Evolutionary conservation across 1,140 invertebrate genomes (phyloP).

Genomic region (Brachionus rubens): DNA sequence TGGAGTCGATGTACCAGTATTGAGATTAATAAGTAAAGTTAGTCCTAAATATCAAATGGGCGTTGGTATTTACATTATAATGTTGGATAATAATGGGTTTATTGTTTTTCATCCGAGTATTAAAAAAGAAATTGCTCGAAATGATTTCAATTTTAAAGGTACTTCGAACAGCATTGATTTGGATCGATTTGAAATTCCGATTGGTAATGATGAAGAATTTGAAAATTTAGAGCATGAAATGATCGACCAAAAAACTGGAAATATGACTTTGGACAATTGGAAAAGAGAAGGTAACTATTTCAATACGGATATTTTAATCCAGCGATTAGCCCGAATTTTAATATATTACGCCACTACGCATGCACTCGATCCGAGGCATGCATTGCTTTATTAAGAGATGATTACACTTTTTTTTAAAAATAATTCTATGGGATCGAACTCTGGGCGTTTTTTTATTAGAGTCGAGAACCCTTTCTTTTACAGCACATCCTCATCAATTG

Average conservation of each 20-base stretch:
- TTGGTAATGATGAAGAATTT: slow-evolving; percentile 33
- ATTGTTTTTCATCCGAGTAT: slow-evolving; percentile 46
- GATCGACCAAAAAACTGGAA: slow-evolving; percentile 10
- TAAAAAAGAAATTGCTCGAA: slow-evolving; percentile 12
- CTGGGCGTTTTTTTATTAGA: no score
- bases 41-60: slow-evolving; percentile 44
- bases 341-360: no score
- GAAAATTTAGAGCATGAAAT: slow-evolving; percentile 41
- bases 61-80: slow-evolving; percentile 27
- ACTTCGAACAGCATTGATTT: slow-evolving; percentile 43
- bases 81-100: slow-evolving; percentile 45
- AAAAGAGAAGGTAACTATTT: slow-evolving; percentile 34
- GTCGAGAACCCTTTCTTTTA: no score
- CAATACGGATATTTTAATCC: no score
- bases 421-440: no score
- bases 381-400: no score
- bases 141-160: slow-evolving; percentile 33
- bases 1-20: slow-evolving; percentile 45
- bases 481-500: no score
- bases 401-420: no score
- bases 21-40: slow-evolving; percentile 10
- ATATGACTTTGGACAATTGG: slow-evolving; percentile 41
- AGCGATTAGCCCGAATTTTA: no score
- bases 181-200: slow-evolving; percentile 42
- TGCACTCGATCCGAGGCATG: no score